Evolutionary conservation across 2,888 invertebrate genomes (phyloP), one percentile per base, ranked within the genome.

Genomic region (Theretra japonica): DNA sequence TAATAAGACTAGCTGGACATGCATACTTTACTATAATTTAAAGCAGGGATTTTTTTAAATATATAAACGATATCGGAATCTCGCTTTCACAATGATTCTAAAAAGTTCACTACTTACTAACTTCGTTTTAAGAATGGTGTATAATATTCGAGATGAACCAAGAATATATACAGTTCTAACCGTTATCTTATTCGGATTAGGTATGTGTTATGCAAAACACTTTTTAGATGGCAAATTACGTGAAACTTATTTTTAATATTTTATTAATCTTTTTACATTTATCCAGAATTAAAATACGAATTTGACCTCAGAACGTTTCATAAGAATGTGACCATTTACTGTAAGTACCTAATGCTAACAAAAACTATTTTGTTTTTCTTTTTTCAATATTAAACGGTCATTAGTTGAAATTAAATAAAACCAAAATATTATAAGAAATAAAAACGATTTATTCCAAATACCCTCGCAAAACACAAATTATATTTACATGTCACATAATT

Each of bases 151-250:
- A 60, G 19, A 33, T 60, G n/a, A 33, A 60, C 30, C 30, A n/a
- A 60, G 30, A 60, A 60, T 60, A 30, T 60, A 60, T 60, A 60
- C 30, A 33, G 19, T 59, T 33, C 50, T 19, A 50, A 25, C 65
- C 25, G 30, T 48, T 48, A 59, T 33, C 2, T 6, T n/a, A n/a
- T 68, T 23, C 33, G 62, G 53, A n/a, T n/a, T 60, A n/a, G 60
- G 60, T 6, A 19, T n/a, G 28, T 30, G 33, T 60, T 60, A 60
- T 60, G 60, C 60, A 60, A 33, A 60, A 60, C 30, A 60, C 6
- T 60, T 30, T 30, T 8, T 19, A 19, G 11, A 28, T 19, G 59
- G 25, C 28, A 59, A n/a, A 53, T n/a, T 53, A 53, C 6, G 60
- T n/a, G 30, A 30, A 19, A 30, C 2, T 33, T 30, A 5, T 11